Evolutionary conservation across 2,113 vertebrate genomes (phyloP).

Genomic region (Butorides virescens): DNA sequence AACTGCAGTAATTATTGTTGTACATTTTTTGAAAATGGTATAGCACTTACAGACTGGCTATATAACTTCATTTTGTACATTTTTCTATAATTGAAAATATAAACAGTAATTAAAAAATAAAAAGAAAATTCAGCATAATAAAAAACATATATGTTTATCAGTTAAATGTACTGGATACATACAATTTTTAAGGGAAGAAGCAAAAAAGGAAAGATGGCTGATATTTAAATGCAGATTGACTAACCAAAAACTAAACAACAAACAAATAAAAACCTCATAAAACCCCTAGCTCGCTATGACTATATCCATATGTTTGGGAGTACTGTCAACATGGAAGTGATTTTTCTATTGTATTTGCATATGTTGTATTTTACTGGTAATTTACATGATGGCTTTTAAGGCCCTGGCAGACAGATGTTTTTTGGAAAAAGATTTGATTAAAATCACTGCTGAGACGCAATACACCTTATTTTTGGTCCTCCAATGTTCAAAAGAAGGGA

Average conservation of each 20-base stretch:
- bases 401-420: constrained; percentile 79
- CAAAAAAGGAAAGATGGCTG: constrained; percentile 81
- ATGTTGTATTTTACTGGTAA: constrained; percentile 79
- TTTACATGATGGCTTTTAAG: constrained; percentile 86
- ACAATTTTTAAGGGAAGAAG: constrained; percentile 86
- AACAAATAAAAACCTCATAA: constrained; percentile 78
- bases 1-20: constrained; percentile 80
- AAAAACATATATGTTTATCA: constrained; percentile 86
- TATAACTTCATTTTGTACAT: constrained; percentile 85
- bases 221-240: constrained; percentile 85
- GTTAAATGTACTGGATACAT: constrained; percentile 88
- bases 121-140: constrained; percentile 87
- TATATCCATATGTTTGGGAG: constrained; percentile 79
- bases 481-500: constrained; percentile 81
- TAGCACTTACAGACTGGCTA: constrained; percentile 84
- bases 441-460: constrained; percentile 80
- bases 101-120: constrained; percentile 89
- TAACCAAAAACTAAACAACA: constrained; percentile 79
- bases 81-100: constrained; percentile 86
- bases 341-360: constrained; percentile 78
- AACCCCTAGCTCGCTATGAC: constrained; percentile 80
- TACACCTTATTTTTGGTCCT: constrained; percentile 85
- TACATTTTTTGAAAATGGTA: constrained; percentile 82
- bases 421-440: constrained; percentile 77
- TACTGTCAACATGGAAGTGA: constrained; percentile 78